phyloP scores from a whole-genome alignment of 2,113 vertebrate genomes.

The Zosterops hypoxanthus region DNA sequence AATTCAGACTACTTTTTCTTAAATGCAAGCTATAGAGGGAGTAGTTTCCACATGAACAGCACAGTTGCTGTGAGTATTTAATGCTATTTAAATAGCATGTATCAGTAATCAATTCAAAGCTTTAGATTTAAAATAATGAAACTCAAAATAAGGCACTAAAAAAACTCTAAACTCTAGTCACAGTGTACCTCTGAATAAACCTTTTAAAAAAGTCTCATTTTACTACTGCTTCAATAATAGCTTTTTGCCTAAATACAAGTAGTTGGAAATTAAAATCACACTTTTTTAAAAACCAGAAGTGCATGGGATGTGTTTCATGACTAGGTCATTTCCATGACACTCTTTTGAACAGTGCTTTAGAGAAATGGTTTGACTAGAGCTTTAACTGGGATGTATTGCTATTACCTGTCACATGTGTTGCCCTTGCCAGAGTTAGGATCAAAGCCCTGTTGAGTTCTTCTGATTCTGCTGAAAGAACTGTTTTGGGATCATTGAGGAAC shows the following conservation, averaged over 20 bases:
- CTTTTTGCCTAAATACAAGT: neutral
- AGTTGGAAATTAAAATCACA: neutral
- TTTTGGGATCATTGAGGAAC: conserved; percentile 97
- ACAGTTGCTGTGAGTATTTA: neutral
- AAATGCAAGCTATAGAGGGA: neutral
- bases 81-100: neutral
- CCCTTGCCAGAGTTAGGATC: conserved; percentile 94
- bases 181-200: neutral
- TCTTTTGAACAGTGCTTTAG: neutral
- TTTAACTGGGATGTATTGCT: neutral
- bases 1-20: neutral
- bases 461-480: conserved; percentile 93
- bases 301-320: neutral
- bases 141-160: neutral
- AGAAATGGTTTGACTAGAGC: neutral
- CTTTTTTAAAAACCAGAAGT: neutral
- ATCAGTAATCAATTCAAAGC: neutral
- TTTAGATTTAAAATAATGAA: neutral
- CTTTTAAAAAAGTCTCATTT: neutral
- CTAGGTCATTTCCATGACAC: neutral
- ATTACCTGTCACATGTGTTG: conserved; percentile 95
- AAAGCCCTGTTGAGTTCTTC: conserved; percentile 97
- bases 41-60: neutral
- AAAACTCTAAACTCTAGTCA: neutral
- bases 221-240: neutral